These are phyloP conservation scores for Branchipolynoe longqiensis DNA, from an alignment of 2,888 invertebrate species.

Conservation along the genomic window DNA sequence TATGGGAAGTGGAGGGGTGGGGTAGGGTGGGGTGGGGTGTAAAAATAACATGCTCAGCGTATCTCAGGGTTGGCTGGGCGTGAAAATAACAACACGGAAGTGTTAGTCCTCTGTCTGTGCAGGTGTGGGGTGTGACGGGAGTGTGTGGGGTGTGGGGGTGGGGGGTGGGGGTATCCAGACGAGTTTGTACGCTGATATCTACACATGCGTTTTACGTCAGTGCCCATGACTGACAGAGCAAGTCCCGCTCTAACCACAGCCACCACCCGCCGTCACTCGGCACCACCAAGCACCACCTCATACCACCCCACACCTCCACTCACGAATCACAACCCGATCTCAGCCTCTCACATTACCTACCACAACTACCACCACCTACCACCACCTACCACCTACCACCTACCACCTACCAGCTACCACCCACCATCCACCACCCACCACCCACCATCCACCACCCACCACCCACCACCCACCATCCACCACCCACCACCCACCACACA, in stretches of 20 bases:
- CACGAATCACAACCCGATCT: not conserved
- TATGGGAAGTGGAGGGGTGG: not conserved
- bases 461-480: not conserved
- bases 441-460: not conserved
- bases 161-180: constrained; percentile 14
- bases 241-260: no score
- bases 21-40: not conserved
- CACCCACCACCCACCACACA: not conserved
- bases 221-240: constrained; percentile 49
- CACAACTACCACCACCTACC: not conserved
- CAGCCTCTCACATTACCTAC: not conserved
- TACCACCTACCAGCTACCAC: not conserved
- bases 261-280: not conserved
- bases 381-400: not conserved
- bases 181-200: constrained; percentile 1
- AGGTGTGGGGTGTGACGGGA: not conserved
- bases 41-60: not conserved
- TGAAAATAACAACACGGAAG: constrained; percentile 53
- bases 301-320: not conserved
- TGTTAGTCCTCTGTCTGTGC: not conserved
- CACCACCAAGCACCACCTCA: not conserved
- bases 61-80: constrained; percentile 47
- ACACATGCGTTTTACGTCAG: constrained; percentile 22
- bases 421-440: not conserved
- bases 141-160: not conserved